Evolutionary conservation across 2,888 invertebrate species (phyloP), one percentile per base, ranked within the genome.

Genomic region (Agelastica alni): DNA sequence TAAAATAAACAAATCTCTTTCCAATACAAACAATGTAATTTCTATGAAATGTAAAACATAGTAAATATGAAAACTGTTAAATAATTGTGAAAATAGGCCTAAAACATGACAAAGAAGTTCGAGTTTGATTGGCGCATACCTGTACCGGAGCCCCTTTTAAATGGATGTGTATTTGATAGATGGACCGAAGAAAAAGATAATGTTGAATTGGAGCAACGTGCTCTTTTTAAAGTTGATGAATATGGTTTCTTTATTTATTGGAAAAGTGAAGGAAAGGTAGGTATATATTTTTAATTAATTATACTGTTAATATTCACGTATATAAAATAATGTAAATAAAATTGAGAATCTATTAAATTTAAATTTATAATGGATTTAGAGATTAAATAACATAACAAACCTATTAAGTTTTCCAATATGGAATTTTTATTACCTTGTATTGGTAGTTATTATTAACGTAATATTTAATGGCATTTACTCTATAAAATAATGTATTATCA

Each of bases 161-260:
- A 84, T 74, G 99, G 99, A 51, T 90, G 91, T 66, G 83, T 87
- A 48, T 96, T 98, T 78, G 98, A 99, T 82, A 85, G 97, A 67
- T 99, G 97, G 96, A 93, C 95, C 53, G 99, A 99, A 79, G 96
- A 96, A 74, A 94, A 93, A 77, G 96, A 96, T 76, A 91, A 91
- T 72, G 88, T 89, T 37, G 96, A 94, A 66, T 81, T 88, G 51
- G 95, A 97, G 75, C 85, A 89, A 66, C 89, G 87, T 74, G 95
- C 95, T 70, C 77, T 87, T 62, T 95, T 97, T 79, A 93, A 92
- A 79, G 96, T 96, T 43, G 97, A 97, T 77, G 93, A 96, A 75
- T 95, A 93, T 79, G 97, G 96, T 36, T 97, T 97, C 83, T 98
- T 97, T 79, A 91, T 98, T 66, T 96, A 93, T 77, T 98, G 97